Evolutionary conservation across 1,140 invertebrate species (phyloP).

Genomic region (Mycetomoellerius zeteki): DNA sequence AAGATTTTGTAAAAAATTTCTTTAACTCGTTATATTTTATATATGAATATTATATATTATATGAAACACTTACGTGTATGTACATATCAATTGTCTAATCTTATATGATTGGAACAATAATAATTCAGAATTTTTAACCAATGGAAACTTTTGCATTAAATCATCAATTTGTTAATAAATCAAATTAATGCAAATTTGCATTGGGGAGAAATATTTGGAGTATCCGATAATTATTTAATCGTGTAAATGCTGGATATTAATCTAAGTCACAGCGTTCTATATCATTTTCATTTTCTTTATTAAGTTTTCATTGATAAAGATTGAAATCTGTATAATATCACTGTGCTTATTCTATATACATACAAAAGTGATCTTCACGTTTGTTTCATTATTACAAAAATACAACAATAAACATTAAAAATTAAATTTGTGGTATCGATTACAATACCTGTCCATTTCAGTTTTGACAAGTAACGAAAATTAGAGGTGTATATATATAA

Average conservation of each 20-base stretch:
- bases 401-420: background rate
- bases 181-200: background rate
- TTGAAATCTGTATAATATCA: background rate
- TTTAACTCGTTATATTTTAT: background rate
- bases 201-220: background rate
- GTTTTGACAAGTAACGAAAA: too few species aligned
- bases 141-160: background rate
- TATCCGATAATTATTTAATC: background rate
- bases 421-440: background rate
- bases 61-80: background rate
- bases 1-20: background rate
- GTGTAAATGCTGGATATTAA: background rate
- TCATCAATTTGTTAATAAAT: background rate
- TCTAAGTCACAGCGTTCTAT: background rate
- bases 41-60: too few species aligned
- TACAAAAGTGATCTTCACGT: background rate
- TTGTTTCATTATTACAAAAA: background rate
- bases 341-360: background rate
- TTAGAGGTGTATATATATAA: too few species aligned
- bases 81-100: background rate
- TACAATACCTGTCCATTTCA: too few species aligned
- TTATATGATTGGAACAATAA: background rate
- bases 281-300: background rate
- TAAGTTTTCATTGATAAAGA: background rate
- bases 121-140: background rate